Percentiles rank a stretch among this genome's conserved stretches.
Conservation (phyloP, 2,113 vertebrate genomes). For the Cyprinodon variegatus region DNA sequence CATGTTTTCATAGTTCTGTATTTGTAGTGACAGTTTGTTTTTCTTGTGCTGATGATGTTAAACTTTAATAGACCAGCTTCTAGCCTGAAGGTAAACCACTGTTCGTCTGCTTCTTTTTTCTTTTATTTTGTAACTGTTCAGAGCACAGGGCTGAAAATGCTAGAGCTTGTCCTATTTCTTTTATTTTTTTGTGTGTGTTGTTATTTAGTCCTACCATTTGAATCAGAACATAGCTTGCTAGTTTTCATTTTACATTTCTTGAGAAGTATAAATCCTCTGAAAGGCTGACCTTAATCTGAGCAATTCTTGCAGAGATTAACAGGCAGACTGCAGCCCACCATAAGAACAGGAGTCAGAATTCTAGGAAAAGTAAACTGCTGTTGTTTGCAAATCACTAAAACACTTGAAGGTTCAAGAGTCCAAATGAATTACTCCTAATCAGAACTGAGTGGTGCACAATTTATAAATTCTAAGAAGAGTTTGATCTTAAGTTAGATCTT, state of each 20-base stretch:
- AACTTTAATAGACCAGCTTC: constrained; percentile 40
- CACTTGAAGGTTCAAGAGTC: constrained; percentile 1
- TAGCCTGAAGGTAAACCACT: neutral
- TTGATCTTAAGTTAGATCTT: constrained; percentile 52
- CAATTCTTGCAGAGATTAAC: constrained; percentile 35
- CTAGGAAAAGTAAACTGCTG: constrained; percentile 4
- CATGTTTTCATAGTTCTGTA: neutral
- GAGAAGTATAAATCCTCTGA: neutral
- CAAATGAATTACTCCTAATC: constrained; percentile 4
- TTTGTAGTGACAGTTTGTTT: neutral
- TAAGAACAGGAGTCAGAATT: constrained; percentile 13
- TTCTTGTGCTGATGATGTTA: constrained; percentile 10
- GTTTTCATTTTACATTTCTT: constrained; percentile 6
- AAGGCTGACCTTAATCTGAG: constrained; percentile 29
- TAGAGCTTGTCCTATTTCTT: neutral
- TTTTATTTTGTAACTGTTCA: neutral
- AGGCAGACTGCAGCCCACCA: constrained; percentile 10
- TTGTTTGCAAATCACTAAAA: constrained; percentile 21
- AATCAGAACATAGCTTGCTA: constrained; percentile 9
- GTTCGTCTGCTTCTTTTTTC: neutral
- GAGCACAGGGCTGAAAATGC: neutral
- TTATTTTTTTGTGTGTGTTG: neutral
- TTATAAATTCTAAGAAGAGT: constrained; percentile 21
- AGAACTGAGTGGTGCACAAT: constrained; percentile 2
- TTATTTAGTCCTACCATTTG: neutral